Evolutionary conservation across 2,888 invertebrate genomes (phyloP), one percentile per base, ranked within the genome.

Genomic region (Rapana venosa): DNA sequence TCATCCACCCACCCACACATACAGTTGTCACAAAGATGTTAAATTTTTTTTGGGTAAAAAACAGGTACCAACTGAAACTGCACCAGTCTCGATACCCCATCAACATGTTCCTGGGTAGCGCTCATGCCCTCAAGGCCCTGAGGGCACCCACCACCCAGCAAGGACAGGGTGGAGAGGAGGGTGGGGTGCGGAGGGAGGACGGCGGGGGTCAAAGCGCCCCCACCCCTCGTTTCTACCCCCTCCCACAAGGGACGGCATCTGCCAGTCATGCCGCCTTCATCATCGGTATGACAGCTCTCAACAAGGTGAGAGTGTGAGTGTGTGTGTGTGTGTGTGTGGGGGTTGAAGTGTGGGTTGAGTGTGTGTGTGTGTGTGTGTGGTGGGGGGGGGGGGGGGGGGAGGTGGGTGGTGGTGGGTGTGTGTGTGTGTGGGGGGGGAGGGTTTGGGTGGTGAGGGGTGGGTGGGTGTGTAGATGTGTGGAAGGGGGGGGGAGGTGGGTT

Each of bases 261-360:
- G 92, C 93, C 22, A 93, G 93, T 15, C 91, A 92, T 77, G 91
- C 92, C 81, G 93, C 93, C 32, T 86, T 91, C 17, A 70, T 93
- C 26, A 91, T 93, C 36, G 92, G 92, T 4, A 88, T 94, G 26
- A 90, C 93, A 15, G 88, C 92, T 0, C 35, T 90, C 35, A 91
- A 91, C 83, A 91, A 91, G 92, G 94, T 36, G 74, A 58, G 56
- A 30, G 84, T 84, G 58, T 84, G 84, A 30, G 58, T 84, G 58
- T 84, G 56, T 56, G 84, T 56, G 56, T 84, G 83, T 36, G 83
- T 83, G 47, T 83, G 83, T 47, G 47, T 79, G 35, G 47, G 47
- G 47, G 47, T 2, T 47, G 47, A 47, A 8, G 47, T 47, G 8
- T 47, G 47, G 2, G 17, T 2, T 74, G 74, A n/a, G 26, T 74